phyloP scores from a whole-genome alignment of 2,888 invertebrate species.

The Mythimna vitellina region DNA sequence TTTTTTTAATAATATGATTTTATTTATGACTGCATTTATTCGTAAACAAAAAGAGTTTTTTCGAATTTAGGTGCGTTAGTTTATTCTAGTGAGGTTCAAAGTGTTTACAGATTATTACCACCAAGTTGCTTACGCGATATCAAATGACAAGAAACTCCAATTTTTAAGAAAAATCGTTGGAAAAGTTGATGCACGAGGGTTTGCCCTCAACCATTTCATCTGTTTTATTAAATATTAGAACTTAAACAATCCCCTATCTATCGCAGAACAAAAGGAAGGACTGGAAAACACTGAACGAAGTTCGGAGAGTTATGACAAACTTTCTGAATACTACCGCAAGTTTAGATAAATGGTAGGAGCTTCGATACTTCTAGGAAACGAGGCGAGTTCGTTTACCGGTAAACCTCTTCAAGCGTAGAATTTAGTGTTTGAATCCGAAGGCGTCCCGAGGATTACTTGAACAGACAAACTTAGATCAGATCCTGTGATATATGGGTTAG shows the following conservation, averaged over 20 bases:
- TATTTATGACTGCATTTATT: no score
- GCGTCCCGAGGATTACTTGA: slow-evolving; percentile 55
- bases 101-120: no score
- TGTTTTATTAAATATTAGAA: background rate
- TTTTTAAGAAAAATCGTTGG: background rate
- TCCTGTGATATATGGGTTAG: slow-evolving; percentile 48
- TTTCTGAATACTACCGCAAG: slow-evolving; percentile 27
- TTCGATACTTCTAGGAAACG: slow-evolving; percentile 35
- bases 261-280: background rate
- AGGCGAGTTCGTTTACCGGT: slow-evolving; percentile 44
- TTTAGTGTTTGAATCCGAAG: slow-evolving; percentile 50
- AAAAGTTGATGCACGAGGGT: background rate
- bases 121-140: no score
- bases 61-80: no score
- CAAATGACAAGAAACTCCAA: background rate
- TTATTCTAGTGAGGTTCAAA: no score
- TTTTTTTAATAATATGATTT: no score
- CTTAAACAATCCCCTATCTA: background rate
- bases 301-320: slow-evolving; percentile 21
- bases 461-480: slow-evolving; percentile 67
- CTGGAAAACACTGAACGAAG: slow-evolving; percentile 12
- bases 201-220: background rate
- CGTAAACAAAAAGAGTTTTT: no score
- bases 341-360: slow-evolving; percentile 34
- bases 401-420: slow-evolving; percentile 55